Evolutionary conservation across 2,797 vertebrate species (phyloP).

Genomic region (Spondyliosoma cantharus): DNA sequence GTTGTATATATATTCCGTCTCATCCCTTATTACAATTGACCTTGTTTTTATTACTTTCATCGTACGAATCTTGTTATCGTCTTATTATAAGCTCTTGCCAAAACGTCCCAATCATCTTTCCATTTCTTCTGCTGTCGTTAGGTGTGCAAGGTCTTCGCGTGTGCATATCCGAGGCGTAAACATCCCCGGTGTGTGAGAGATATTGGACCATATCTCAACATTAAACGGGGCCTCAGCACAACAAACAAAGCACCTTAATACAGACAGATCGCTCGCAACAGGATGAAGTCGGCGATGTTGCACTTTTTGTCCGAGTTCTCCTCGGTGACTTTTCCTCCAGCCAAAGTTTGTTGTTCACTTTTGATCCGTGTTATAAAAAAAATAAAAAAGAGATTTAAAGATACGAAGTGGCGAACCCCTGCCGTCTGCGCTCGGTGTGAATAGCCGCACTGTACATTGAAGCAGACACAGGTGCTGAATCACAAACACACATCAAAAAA

Average conservation of each 20-base stretch:
- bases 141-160: background rate
- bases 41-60: conserved; percentile 23
- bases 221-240: background rate
- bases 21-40: conserved; percentile 11
- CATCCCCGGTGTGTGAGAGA: background rate
- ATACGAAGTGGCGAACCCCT: conserved; percentile 4
- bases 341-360: background rate
- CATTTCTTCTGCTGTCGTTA: conserved; percentile 20
- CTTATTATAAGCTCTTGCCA: conserved; percentile 15
- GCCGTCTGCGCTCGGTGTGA: background rate
- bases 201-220: conserved; percentile 22
- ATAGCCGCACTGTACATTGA: background rate
- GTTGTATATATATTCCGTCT: background rate
- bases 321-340: background rate
- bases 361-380: background rate
- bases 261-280: background rate
- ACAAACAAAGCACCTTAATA: background rate
- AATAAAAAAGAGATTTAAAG: background rate
- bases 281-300: background rate
- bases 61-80: conserved; percentile 4
- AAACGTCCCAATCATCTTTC: conserved; percentile 30
- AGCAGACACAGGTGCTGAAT: background rate
- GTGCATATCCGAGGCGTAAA: conserved; percentile 14
- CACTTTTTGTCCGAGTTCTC: background rate
- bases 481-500: background rate